Evolutionary conservation across 2,113 vertebrate species (phyloP).

Genomic region (Pollachius pollachius): DNA sequence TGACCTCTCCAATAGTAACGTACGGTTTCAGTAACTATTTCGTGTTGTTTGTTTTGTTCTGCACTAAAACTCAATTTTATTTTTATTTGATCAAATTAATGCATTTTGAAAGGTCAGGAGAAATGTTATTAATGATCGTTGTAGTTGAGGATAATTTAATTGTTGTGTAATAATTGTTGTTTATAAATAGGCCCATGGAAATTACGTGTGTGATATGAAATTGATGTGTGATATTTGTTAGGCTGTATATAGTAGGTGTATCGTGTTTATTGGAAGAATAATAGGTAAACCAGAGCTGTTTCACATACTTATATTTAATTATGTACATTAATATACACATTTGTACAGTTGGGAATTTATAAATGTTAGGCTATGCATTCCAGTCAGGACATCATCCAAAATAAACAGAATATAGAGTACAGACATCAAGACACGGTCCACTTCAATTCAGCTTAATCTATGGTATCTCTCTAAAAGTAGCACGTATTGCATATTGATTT

Average conservation of each 20-base stretch:
- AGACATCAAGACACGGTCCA: slow-evolving; percentile 47
- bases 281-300: slow-evolving; percentile 16
- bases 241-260: too few species aligned
- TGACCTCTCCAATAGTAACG: too few species aligned
- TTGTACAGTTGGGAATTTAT: slow-evolving; percentile 61
- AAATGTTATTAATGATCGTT: too few species aligned
- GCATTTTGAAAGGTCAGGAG: too few species aligned
- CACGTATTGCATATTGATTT: slow-evolving; percentile 77
- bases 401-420: slow-evolving; percentile 39
- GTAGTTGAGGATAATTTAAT: too few species aligned
- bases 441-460: slow-evolving; percentile 36
- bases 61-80: too few species aligned
- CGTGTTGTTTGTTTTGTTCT: too few species aligned
- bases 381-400: slow-evolving; percentile 59
- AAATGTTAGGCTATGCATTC: slow-evolving; percentile 70
- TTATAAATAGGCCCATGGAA: background rate
- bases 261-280: slow-evolving; percentile 14
- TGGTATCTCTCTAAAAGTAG: slow-evolving; percentile 41
- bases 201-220: too few species aligned
- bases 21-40: too few species aligned
- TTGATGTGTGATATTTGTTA: too few species aligned
- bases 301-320: slow-evolving; percentile 68
- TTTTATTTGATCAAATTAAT: too few species aligned
- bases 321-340: slow-evolving; percentile 76
- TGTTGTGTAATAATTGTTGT: background rate